Base-by-base conservation (phyloP, 2,888 invertebrate genomes). In the Dicranocentrus wangi region DNA sequence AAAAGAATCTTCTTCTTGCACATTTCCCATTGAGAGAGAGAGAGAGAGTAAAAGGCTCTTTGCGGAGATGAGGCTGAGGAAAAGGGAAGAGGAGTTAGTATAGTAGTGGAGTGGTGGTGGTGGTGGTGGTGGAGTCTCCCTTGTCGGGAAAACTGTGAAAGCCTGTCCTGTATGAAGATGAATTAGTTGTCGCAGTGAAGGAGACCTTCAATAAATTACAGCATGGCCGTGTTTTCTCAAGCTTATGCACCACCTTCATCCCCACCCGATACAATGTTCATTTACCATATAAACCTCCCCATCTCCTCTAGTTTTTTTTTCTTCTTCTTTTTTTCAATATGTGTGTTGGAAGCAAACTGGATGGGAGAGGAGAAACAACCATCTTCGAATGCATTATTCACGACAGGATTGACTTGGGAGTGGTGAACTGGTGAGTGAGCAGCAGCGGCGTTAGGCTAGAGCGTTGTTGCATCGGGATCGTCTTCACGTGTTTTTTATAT, bases 151-250 rank as follows among this genome's bases (percentile, higher is more conserved):
- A 66, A 66, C 75, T 66, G 53, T 76, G 71, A 73, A 68, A 71
- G 81, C 71, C 76, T 81, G 75, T 76, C 71, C 70, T 76, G 81
- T 81, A 84, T 83, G 83, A 84, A 84, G 84, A 84, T 84, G 84
- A 84, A 84, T 84, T 83, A 83, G 83, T 78, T 84, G 84, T 83
- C 84, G 76, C 53, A 68, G 71, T 66, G 76, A 73, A 70, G 69
- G 77, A 84, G 80, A 65, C 77, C 72, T 82, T 83, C 80, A 73
- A 83, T 84, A 84, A 84, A 84, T 84, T 82, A 84, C 82, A 43
- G 69, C 69, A 51, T 58, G 75, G 58, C 65, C 65, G 42, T 58
- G 8, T n/a, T n/a, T 19, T 10, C 51, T 17, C 17, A 51, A 19
- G 2, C 7, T 51, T 17, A 19, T 17, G 19, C 51, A 51, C n/a